Evolutionary conservation across 1,140 invertebrate species (phyloP), one percentile per base, ranked within the genome.

Genomic region (Euwallacea fornicatus): DNA sequence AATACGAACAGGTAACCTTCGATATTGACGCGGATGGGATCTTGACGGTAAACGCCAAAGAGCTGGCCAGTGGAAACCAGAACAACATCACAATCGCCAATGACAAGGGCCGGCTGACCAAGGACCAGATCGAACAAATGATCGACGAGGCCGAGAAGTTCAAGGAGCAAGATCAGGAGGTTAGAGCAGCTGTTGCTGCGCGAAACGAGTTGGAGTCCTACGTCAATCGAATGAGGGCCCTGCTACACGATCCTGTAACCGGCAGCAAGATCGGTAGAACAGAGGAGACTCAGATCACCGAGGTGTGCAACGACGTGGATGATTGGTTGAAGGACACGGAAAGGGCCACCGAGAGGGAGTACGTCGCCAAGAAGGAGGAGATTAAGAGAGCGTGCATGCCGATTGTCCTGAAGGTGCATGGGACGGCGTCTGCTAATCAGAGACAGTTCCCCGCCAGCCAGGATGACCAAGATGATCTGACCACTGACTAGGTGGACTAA

Each of bases 161-260:
- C 75, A 82, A 77, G 42, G 82, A 84, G 58, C 83, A 87, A 69
- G 86, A 88, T 73, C 82, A 81, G 33, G 82, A 84, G 60, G 82
- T 84, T 43, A 82, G 81, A 72, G 80, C 81, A 4, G 80, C 88
- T 42, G 85, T 92, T 42, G 79, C 85, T 54, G 84, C 87, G 2
- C 88, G 88, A 77, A 93, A 92, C 77, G 83, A 86, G 47, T 80
- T 93, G 15, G 91, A 93, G 81, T 84, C 85, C 8, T 92, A 93
- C 72, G 84, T 89, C n/a, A 92, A 90, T 78, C 86, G 85, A 69
- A 87, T 91, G 66, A 90, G 90, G 79, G 80, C 82, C 76, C 84
- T 82, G 7, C 76, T 85, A 54, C 77, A 72, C 0, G 77, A 83
- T n/a, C 82, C 85, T 0, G 79, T 79, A 47, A 73, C 81, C 7